Base-by-base conservation (phyloP, 2,113 vertebrate genomes). In the Malaclemys terrapin region DNA sequence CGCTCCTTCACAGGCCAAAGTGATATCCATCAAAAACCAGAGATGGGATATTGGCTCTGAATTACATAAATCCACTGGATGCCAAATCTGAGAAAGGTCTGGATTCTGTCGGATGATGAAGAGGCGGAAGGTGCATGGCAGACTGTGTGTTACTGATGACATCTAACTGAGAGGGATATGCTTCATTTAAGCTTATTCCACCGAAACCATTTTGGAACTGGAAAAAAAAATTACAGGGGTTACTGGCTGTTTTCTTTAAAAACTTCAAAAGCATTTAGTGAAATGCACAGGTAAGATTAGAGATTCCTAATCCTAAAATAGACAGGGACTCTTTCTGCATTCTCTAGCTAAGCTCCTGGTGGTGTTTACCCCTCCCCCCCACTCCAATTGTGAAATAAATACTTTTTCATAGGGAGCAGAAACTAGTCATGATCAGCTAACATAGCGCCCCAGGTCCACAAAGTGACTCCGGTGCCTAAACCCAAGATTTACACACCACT, bases 181-280 rank as follows among this genome's bases (percentile, higher is more conserved):
- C 88, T 96, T 98, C 98, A 93, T 93, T 98, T 94, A 98, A 93
- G 90, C 97, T 97, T 90, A 93, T 97, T 97, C 96, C 98, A 88
- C 22, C 95, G 86, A 97, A 98, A 93, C 96, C 89, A 13, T 97
- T 98, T 94, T 98, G 98, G 96, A 98, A 98, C 97, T 98, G 96
- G 78, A 96, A 89, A 97, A 95, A 95, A 35, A 97, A 56, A 95
- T 4, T 80, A 91, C 29, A 93, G 83, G 79, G 19, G 81, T 97
- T 94, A 97, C 76, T 91, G 93, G 92, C 25, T 0, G 10, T n/a
- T 93, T 89, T 56, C 89, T 65, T 95, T 16, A 1, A 27, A 95
- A 10, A 84, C 12, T 47, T 65, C 59, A 89, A 8, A 31, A 90
- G 45, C 29, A 65, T 49, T 13, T 11, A 25, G 38, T 65, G 11